Evolutionary conservation across 2,888 invertebrate species (phyloP).

Genomic region (Quadroppia sp.): DNA sequence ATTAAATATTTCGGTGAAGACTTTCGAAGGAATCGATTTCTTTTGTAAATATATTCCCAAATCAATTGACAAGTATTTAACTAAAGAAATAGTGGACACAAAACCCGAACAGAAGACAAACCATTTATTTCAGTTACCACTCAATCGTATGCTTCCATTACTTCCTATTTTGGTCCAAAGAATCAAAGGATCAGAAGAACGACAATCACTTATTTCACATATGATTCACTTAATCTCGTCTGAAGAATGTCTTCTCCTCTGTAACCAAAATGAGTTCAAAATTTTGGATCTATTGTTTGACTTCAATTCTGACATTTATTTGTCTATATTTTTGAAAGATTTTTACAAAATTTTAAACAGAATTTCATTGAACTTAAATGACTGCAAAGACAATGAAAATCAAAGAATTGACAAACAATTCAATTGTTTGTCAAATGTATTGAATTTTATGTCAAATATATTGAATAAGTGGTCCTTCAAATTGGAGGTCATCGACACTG

Average conservation of each 20-base stretch:
- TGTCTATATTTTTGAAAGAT: background rate
- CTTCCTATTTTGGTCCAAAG: background rate
- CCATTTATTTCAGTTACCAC: background rate
- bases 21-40: slow-evolving; percentile 4
- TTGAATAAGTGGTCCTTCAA: slow-evolving; percentile 2
- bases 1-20: no score
- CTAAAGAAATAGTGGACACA: background rate
- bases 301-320: background rate
- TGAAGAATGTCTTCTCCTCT: background rate
- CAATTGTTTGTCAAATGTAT: background rate
- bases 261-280: background rate
- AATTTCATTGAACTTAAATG: background rate
- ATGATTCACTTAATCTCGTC: background rate
- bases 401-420: background rate
- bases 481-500: background rate
- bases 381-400: background rate
- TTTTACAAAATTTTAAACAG: slow-evolving; percentile 5
- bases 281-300: background rate
- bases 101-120: background rate
- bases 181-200: background rate
- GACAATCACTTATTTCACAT: background rate
- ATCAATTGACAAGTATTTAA: slow-evolving; percentile 5
- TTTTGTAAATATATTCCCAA: slow-evolving; percentile 1
- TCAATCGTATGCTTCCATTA: background rate
- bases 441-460: background rate